A percentile compares a stretch with the other conserved stretches of the same genome.
Conservation (phyloP, 2,888 invertebrate genomes). For the Heteromurus nitidus region DNA sequence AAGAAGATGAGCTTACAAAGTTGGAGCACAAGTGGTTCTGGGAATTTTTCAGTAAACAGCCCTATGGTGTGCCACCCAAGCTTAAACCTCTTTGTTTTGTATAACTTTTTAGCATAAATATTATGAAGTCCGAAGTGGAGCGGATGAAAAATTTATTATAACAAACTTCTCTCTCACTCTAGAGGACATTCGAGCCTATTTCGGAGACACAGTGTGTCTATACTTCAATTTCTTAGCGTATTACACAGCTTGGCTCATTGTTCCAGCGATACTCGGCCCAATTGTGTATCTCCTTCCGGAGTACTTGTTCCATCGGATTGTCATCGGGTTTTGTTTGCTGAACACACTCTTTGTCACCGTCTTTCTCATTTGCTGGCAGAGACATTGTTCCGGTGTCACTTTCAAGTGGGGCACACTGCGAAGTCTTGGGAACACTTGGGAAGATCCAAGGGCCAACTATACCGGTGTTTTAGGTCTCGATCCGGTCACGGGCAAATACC, state of each 20-base stretch:
- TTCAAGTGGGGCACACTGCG: constrained; percentile 58
- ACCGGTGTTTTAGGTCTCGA: constrained; percentile 41
- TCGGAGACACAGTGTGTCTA: constrained; percentile 53
- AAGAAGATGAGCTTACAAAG: constrained; percentile 39
- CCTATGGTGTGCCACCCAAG: too few relatives aligned
- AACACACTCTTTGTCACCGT: constrained; percentile 48
- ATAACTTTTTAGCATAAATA: too few relatives aligned
- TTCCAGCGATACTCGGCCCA: constrained; percentile 24
- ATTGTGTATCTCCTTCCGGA: neutral
- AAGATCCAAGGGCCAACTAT: constrained; percentile 43
- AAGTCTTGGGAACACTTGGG: constrained; percentile 45
- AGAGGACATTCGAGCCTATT: constrained; percentile 53
- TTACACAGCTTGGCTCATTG: constrained; percentile 29
- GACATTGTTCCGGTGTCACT: constrained; percentile 43
- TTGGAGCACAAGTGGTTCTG: constrained; percentile 39
- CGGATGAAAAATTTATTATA: too few relatives aligned
- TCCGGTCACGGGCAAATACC: constrained; percentile 44
- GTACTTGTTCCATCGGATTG: neutral
- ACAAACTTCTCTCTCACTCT: neutral
- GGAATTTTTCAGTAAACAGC: constrained; percentile 13
- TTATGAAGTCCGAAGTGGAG: too few relatives aligned
- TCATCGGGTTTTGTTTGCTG: constrained; percentile 5
- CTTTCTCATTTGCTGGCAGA: constrained; percentile 50
- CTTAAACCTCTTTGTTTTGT: too few relatives aligned
- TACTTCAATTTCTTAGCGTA: constrained; percentile 56